These are phyloP conservation scores for Pollimyrus isidori DNA, from an alignment of 2,113 vertebrate species.

Conservation along the genomic window DNA sequence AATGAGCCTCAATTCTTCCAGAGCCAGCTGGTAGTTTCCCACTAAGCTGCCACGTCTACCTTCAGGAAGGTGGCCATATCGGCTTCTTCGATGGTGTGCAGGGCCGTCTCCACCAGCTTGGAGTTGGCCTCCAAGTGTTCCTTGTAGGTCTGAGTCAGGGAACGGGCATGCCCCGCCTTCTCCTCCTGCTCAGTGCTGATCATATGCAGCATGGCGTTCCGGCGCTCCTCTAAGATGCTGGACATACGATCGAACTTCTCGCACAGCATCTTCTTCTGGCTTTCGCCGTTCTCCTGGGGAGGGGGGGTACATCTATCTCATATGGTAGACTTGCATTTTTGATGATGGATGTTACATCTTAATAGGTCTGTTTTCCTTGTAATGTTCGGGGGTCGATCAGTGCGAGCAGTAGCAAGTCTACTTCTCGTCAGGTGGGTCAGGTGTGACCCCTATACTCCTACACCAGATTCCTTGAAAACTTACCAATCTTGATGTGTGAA, in stretches of 20 bases:
- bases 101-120: constrained; percentile 54
- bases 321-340: not conserved
- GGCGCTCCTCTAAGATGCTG: constrained; percentile 55
- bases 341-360: not conserved
- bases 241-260: constrained; percentile 55
- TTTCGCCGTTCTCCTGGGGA: constrained; percentile 52
- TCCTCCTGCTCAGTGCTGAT: constrained; percentile 61
- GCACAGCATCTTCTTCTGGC: constrained; percentile 58
- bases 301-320: not conserved
- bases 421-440: not conserved
- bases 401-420: not conserved
- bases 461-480: not conserved
- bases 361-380: not conserved
- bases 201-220: constrained; percentile 56
- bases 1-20: not conserved
- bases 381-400: not conserved
- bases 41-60: constrained; percentile 37
- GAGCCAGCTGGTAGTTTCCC: not conserved
- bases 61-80: constrained; percentile 63
- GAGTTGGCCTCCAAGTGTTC: constrained; percentile 52
- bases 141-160: constrained; percentile 44
- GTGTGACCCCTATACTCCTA: not conserved
- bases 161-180: constrained; percentile 44
- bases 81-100: constrained; percentile 56
- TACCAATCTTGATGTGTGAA: not conserved